Evolutionary conservation across 2,113 vertebrate species (phyloP).

Genomic region (Platysternon megacephalum): DNA sequence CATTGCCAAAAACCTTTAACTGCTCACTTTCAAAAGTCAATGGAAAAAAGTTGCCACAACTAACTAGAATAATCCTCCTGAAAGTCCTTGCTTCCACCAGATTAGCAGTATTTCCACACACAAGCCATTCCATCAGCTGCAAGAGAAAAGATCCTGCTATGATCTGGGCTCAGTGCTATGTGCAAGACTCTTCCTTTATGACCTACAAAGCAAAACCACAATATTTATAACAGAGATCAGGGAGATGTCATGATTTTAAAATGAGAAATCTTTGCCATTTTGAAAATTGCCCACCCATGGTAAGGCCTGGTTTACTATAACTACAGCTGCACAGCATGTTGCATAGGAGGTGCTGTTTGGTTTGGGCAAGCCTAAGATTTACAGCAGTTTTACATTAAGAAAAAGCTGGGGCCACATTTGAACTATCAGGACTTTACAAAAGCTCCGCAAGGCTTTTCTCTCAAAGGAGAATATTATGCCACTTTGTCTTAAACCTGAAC

Average conservation of each 20-base stretch:
- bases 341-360: neutral
- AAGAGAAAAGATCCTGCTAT: conserved; percentile 75
- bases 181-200: conserved; percentile 81
- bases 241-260: neutral
- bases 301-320: neutral
- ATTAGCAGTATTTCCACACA: conserved; percentile 71
- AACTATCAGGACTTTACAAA: neutral
- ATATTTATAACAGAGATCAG: neutral
- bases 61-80: neutral
- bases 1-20: neutral
- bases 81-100: neutral
- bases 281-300: neutral
- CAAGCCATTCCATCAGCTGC: conserved; percentile 72
- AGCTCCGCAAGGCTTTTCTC: neutral
- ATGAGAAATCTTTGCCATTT: neutral
- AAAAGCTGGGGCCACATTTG: neutral
- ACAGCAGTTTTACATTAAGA: neutral
- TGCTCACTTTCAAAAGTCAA: conserved; percentile 3
- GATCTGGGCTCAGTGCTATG: conserved; percentile 72
- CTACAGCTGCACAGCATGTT: neutral
- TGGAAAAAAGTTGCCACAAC: neutral
- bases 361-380: neutral
- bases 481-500: neutral
- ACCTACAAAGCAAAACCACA: conserved; percentile 62
- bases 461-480: neutral